Evolutionary conservation across 2,797 vertebrate genomes (phyloP), one percentile per base, ranked within the genome.

Genomic region (Hydrocynus forskahlii): DNA sequence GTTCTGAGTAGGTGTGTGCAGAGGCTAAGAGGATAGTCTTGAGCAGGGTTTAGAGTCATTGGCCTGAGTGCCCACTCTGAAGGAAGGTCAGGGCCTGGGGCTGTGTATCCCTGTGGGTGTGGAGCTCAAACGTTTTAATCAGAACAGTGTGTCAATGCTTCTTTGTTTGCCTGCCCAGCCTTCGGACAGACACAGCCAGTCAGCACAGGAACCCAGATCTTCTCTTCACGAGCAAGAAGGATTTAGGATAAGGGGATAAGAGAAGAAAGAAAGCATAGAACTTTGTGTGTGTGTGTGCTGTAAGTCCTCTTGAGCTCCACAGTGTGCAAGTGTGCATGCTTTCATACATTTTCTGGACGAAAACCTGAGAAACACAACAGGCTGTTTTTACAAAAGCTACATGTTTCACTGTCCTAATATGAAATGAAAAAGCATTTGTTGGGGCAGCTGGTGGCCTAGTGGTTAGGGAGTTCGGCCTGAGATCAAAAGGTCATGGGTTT

Each of bases 101-200:
- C 72, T 64, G 38, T 64, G 45, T 63, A n/a, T 48, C 63, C 23
- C 16, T 12, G 38, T 40, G 55, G 35, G 66, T 48, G 76, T 67
- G 50, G 45, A 68, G 40, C 17, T 76, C 67, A 70, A 38, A 60
- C 55, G 54, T 38, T 66, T 50, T 29, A 52, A 76, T 52, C 55
- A 74, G 63, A 71, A 63, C n/a, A 55, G 48, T 7, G 23, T 79
- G 67, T 55, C 50, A 80, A 76, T 74, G 48, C 50, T 25, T 63
- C 69, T 77, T 80, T 83, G 74, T 84, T 45, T 17, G n/a, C 23
- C 23, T n/a, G 21, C 21, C 8, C 23, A 25, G 45, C 19, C 60
- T 63, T 40, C 7, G 21, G 48, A 40, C 55, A 43, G 21, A 59
- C 25, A 35, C 19, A 64, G 19, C 38, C 40, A n/a, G 63, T 23